Conservation (phyloP, 2,113 vertebrate species). For the Tamias sibiricus region DNA sequence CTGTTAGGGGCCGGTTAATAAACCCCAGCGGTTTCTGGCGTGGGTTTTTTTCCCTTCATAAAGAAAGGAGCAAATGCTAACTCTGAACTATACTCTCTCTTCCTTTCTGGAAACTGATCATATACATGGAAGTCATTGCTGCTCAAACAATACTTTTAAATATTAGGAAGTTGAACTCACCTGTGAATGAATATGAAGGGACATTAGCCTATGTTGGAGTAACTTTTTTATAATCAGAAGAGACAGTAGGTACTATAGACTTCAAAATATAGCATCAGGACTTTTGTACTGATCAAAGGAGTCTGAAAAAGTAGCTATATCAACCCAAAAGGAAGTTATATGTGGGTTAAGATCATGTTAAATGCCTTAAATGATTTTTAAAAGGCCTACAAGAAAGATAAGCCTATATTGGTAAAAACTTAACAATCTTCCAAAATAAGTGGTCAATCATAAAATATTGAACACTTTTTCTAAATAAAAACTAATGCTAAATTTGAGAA, state of each 20-base stretch:
- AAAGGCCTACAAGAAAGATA: neutral
- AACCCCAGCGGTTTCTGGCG: no score
- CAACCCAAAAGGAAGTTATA: neutral
- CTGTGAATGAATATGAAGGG: neutral
- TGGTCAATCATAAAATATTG: slow-evolving; percentile 6
- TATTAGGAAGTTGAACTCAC: neutral
- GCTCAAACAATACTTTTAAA: slow-evolving; percentile 33
- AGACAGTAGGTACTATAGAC: neutral
- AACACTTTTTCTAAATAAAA: neutral
- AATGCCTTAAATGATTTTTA: neutral
- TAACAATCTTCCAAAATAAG: neutral
- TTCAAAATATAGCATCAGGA: neutral
- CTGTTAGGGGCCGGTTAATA: no score
- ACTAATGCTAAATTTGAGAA: neutral
- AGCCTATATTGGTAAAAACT: neutral
- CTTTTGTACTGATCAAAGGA: neutral
- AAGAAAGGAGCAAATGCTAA: neutral
- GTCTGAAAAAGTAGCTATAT: neutral
- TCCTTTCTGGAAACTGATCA: neutral
- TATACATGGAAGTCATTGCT: neutral
- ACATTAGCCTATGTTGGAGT: neutral
- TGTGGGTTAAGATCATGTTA: neutral
- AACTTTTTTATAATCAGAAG: neutral
- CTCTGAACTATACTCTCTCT: neutral
- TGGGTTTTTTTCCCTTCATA: no score